Conservation (phyloP, 2,888 invertebrate genomes). For the Morpho helenor region DNA sequence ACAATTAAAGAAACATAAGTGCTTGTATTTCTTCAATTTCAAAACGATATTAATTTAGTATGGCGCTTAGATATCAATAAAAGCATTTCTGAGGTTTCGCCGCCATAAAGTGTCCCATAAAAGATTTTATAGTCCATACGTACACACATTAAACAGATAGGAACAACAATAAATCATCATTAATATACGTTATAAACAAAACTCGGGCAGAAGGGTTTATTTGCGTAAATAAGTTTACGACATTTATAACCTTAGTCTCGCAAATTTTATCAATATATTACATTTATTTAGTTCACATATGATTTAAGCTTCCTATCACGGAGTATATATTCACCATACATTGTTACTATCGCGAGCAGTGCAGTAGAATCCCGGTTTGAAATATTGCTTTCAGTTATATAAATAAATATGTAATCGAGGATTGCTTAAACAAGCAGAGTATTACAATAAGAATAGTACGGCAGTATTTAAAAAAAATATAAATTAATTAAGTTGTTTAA, state of each 20-base stretch:
- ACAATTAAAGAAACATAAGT: slow-evolving; percentile 3
- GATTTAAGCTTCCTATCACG: slow-evolving; percentile 50
- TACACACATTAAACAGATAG: slow-evolving; percentile 70
- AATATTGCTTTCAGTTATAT: neutral
- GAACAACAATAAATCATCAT: slow-evolving; percentile 69
- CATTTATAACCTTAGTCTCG: slow-evolving; percentile 60
- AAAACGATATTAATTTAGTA: slow-evolving; percentile 23
- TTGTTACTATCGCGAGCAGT: slow-evolving; percentile 47
- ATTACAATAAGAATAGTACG: neutral
- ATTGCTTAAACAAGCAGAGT: neutral
- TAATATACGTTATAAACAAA: slow-evolving; percentile 64
- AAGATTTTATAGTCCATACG: slow-evolving; percentile 67
- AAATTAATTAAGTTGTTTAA: too few relatives aligned
- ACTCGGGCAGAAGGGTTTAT: slow-evolving; percentile 52
- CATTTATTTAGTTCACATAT: slow-evolving; percentile 45
- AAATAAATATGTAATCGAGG: neutral
- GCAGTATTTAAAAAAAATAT: too few relatives aligned
- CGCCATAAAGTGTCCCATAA: slow-evolving; percentile 67
- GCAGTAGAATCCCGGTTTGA: slow-evolving; percentile 28
- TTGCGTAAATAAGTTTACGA: slow-evolving; percentile 65
- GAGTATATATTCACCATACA: slow-evolving; percentile 31
- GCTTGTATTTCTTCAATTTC: slow-evolving; percentile 1
- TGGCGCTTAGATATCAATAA: slow-evolving; percentile 68
- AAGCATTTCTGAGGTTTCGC: slow-evolving; percentile 62
- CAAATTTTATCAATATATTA: slow-evolving; percentile 56